Base-by-base conservation (phyloP, 2,113 vertebrate species). In the Lipophrys pholis region DNA sequence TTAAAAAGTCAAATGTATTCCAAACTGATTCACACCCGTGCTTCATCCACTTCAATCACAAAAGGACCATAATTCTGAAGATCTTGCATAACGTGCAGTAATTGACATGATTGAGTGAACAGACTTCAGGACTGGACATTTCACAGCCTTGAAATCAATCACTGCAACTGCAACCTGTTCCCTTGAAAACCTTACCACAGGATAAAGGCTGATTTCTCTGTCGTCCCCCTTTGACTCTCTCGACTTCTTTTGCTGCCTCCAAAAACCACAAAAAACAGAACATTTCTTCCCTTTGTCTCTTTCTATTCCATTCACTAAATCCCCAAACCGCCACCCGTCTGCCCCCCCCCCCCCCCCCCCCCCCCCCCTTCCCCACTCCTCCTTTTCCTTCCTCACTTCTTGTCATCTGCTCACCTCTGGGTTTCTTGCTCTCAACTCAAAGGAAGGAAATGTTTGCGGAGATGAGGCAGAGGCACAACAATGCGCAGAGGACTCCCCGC, bases 391-490 rank as follows among this genome's bases (percentile, higher is more conserved):
- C 64, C 41, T 61, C 17, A 3, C 58, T 55, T 79, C 61, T 48
- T 39, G 51, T 78, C 71, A 61, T 80, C 63, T 57, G 42, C 69
- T 83, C 70, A 56, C 56, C 30, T 15, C 42, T 21, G 40, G 35
- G 55, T 62, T 49, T 58, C 38, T 14, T 8, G 21, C 69, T 67
- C 64, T 76, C 38, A 35, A 8, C 74, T 74, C 59, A 61, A 77
- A 81, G 60, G 80, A 50, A 52, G 64, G 21, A 79, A 73, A 73
- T 79, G 57, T 80, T 79, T 67, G 59, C 15, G 6, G 21, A 66
- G 64, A 76, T 56, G 67, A 71, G 17, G 15, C 68, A 64, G 70
- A 21, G 16, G 59, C 69, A 54, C 55, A 78, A 53, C 52, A 67
- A 69, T 49, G 17, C 43, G 11, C 53, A 65, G 35, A 39, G 57